Evolutionary conservation across 2,797 vertebrate species (phyloP).

Genomic region (Dipus sagitta): DNA sequence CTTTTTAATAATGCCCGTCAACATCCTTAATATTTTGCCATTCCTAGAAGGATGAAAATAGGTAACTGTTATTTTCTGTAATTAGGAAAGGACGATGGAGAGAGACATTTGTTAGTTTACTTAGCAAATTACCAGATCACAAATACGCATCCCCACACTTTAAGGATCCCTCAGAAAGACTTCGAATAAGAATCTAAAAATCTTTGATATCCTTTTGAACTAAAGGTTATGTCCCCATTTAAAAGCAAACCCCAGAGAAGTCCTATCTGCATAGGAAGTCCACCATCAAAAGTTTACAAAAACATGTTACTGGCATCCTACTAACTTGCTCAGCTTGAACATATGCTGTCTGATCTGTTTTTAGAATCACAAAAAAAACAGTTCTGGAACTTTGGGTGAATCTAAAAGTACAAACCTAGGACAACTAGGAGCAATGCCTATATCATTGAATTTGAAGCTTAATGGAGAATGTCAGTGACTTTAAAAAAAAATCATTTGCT

Average conservation of each 20-base stretch:
- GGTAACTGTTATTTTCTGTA: constrained; percentile 16
- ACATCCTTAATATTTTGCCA: constrained; percentile 30
- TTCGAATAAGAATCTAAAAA: constrained; percentile 18
- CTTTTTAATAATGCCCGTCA: constrained; percentile 46
- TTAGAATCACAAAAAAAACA: constrained; percentile 76
- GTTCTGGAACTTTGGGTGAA: constrained; percentile 73
- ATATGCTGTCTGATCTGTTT: constrained; percentile 81
- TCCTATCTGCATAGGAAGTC: constrained; percentile 74
- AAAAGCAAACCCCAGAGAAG: constrained; percentile 70
- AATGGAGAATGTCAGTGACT: constrained; percentile 65
- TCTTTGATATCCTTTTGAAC: constrained; percentile 70
- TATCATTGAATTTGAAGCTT: constrained; percentile 44
- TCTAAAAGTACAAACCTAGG: constrained; percentile 74
- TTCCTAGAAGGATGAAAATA: background rate
- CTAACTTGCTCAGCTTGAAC: constrained; percentile 81
- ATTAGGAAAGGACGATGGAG: constrained; percentile 8
- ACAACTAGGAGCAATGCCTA: constrained; percentile 55
- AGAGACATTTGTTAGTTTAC: constrained; percentile 60
- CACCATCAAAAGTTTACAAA: constrained; percentile 78
- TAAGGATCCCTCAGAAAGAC: constrained; percentile 24
- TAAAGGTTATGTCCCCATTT: constrained; percentile 72
- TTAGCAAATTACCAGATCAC: constrained; percentile 54
- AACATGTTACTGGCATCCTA: constrained; percentile 79
- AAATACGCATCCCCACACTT: constrained; percentile 7
- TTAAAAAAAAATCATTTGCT: constrained; percentile 49